Evolutionary conservation across 2,113 vertebrate genomes (phyloP).

Genomic region (Artemisiospiza belli): DNA sequence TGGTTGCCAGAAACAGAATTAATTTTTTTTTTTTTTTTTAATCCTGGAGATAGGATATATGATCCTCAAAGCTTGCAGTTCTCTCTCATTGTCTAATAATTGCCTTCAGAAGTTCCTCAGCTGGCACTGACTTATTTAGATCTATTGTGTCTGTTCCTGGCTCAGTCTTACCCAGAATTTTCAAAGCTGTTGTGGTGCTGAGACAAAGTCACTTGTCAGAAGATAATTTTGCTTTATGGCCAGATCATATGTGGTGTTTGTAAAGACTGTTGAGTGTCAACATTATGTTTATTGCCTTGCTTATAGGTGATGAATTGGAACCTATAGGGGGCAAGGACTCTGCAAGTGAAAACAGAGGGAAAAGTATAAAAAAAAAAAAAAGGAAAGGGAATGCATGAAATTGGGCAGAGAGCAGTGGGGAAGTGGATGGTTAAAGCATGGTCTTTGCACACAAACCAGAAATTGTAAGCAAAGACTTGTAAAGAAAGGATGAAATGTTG

Average conservation of each 20-base stretch:
- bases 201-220: background rate
- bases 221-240: background rate
- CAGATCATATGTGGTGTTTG: background rate
- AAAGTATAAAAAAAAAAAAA: background rate
- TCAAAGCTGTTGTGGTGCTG: background rate
- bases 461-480: background rate
- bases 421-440: background rate
- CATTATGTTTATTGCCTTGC: background rate
- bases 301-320: background rate
- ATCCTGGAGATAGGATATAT: background rate
- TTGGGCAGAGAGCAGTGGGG: background rate
- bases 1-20: background rate
- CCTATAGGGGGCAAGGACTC: background rate
- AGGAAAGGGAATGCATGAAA: background rate
- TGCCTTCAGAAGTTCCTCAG: background rate
- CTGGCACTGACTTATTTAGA: background rate
- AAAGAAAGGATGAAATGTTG: background rate
- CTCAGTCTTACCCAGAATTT: background rate
- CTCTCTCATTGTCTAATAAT: background rate
- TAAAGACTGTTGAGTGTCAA: background rate
- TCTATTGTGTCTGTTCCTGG: background rate
- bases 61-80: background rate
- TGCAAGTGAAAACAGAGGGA: background rate
- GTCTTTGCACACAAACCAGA: background rate
- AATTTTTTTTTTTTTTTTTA: background rate